These are phyloP conservation scores for Scolopax rusticola DNA, from an alignment of 2,797 vertebrate genomes.

Conservation along the genomic window DNA sequence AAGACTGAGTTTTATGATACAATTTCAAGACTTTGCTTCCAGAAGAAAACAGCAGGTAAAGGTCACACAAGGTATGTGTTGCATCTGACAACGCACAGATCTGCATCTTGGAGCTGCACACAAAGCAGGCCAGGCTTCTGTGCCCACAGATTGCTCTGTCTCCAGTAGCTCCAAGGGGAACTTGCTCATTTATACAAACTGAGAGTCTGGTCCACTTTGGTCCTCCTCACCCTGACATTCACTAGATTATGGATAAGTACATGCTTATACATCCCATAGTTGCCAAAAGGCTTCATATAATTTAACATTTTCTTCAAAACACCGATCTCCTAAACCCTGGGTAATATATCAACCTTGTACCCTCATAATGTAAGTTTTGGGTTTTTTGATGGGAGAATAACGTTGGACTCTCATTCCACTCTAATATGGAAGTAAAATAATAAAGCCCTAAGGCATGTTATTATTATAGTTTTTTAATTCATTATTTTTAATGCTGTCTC, in stretches of 20 bases:
- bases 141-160: too few species aligned
- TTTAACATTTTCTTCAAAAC: background rate
- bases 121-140: background rate
- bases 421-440: background rate
- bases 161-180: background rate
- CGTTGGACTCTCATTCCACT: background rate
- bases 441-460: background rate
- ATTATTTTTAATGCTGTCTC: slow-evolving; percentile 20
- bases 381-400: background rate
- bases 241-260: background rate
- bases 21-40: background rate
- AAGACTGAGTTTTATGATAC: background rate
- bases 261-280: background rate
- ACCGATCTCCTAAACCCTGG: background rate
- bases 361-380: background rate
- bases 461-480: background rate
- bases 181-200: background rate
- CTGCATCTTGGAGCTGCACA: background rate
- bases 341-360: background rate
- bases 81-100: background rate
- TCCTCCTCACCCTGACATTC: background rate
- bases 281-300: background rate
- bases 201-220: fast-evolving
- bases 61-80: background rate
- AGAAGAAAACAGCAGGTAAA: background rate